These are phyloP conservation scores for Cepaea hortensis DNA, from an alignment of 2,888 invertebrate species.

Conservation along the genomic window DNA sequence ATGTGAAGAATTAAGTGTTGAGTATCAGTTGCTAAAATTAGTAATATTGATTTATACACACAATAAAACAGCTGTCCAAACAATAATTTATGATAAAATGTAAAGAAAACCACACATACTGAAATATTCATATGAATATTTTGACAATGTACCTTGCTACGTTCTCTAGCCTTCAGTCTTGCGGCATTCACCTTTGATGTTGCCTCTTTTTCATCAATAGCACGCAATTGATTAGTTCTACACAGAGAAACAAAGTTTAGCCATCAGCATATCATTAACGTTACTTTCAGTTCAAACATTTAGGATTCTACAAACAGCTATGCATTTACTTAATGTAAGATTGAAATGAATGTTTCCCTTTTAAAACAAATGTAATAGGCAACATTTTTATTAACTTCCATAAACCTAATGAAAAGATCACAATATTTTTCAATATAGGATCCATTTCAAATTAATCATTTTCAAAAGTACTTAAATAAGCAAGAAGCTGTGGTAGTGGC, in stretches of 20 bases:
- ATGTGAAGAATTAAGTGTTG: too few species aligned
- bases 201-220: slow-evolving; percentile 41
- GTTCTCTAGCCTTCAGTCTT: slow-evolving; percentile 42
- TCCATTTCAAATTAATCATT: too few species aligned
- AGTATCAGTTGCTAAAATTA: too few species aligned
- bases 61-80: too few species aligned
- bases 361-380: not conserved
- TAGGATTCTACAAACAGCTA: not conserved
- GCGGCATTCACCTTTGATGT: slow-evolving; percentile 23
- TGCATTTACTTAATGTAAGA: not conserved
- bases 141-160: slow-evolving; percentile 36
- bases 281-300: not conserved
- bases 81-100: too few species aligned
- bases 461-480: too few species aligned
- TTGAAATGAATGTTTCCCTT: not conserved
- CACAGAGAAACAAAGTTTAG: not conserved
- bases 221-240: slow-evolving; percentile 33
- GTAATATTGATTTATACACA: too few species aligned
- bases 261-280: not conserved
- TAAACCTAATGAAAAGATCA: too few species aligned
- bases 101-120: too few species aligned
- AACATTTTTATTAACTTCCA: not conserved
- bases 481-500: too few species aligned
- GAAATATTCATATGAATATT: not conserved
- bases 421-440: too few species aligned